A percentile compares a stretch with the other conserved stretches of the same genome.
phyloP scores from a whole-genome alignment of 1,140 invertebrate species.

The Drosophila sp. region DNA sequence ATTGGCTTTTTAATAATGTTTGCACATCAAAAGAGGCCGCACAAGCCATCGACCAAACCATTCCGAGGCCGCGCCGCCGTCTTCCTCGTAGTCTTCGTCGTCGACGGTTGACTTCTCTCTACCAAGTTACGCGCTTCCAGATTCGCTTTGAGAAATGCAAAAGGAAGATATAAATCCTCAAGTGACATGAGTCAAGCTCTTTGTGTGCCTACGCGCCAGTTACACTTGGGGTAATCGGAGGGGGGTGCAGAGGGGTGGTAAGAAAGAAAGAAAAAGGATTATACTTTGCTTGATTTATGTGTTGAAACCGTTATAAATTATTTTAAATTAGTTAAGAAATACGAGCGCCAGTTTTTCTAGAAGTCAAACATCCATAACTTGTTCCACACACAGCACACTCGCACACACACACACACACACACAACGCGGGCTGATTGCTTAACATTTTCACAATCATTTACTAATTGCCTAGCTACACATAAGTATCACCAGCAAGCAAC shows the following conservation, averaged over 20 bases:
- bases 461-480: conserved; percentile 30
- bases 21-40: conserved; percentile 72
- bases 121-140: conserved; percentile 61
- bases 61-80: conserved; percentile 34
- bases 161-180: conserved; percentile 81
- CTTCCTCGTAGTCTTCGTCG: conserved; percentile 12
- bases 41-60: conserved; percentile 19
- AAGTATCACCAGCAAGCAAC: conserved; percentile 1
- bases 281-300: conserved; percentile 71
- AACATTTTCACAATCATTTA: conserved; percentile 17
- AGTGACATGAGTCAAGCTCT: conserved; percentile 78
- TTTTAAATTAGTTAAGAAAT: conserved; percentile 72
- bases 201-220: conserved; percentile 35
- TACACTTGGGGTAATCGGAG: neutral
- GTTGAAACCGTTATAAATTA: conserved; percentile 72
- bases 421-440: neutral
- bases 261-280: conserved; percentile 50
- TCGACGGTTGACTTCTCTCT: conserved; percentile 43
- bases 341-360: conserved; percentile 54
- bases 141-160: conserved; percentile 57
- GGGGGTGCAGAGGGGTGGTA: neutral
- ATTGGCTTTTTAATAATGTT: conserved; percentile 81
- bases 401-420: neutral
- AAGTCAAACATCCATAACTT: conserved; percentile 1
- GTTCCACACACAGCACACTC: conserved; percentile 2